A percentile compares a stretch with the other conserved stretches of the same genome.
These are phyloP conservation scores for Thaumatotibia leucotreta DNA, from an alignment of 1,140 invertebrate genomes.

Conservation along the genomic window DNA sequence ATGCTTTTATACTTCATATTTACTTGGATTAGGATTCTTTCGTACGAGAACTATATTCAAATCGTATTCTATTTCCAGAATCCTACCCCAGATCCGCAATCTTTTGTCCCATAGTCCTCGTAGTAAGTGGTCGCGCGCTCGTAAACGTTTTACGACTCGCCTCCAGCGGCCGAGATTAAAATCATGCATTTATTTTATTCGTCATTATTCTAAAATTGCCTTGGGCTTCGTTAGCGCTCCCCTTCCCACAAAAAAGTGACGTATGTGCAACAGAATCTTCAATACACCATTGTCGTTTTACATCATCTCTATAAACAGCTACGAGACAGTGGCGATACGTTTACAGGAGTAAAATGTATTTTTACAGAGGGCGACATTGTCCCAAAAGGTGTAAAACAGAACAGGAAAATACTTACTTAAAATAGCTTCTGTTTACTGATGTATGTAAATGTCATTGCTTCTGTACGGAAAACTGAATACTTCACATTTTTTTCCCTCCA, in stretches of 20 bases:
- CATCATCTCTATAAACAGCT: not conserved
- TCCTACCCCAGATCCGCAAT: not conserved
- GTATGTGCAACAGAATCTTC: not conserved
- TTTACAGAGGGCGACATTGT: not conserved
- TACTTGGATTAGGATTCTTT: no score
- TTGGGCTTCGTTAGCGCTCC: conserved; percentile 16
- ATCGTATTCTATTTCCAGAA: not conserved
- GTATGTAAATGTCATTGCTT: not conserved
- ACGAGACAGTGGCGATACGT: conserved; percentile 7
- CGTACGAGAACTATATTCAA: no score
- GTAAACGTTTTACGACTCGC: conserved; percentile 61
- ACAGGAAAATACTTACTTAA: not conserved
- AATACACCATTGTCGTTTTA: not conserved
- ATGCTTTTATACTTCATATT: no score
- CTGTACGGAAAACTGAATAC: not conserved
- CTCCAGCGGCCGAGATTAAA: conserved; percentile 54
- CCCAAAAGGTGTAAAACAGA: not conserved
- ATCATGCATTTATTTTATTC: conserved; percentile 68
- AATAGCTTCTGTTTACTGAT: not conserved
- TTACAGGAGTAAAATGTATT: not conserved
- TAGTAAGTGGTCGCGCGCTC: conserved; percentile 41
- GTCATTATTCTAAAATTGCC: conserved; percentile 53
- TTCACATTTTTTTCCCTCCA: no score
- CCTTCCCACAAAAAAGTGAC: not conserved
- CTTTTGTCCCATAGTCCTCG: conserved; percentile 15